Percentiles rank a stretch among this genome's conserved stretches.
These are phyloP conservation scores for Pseudopipra pipra DNA, from an alignment of 2,113 vertebrate species.

Conservation along the genomic window DNA sequence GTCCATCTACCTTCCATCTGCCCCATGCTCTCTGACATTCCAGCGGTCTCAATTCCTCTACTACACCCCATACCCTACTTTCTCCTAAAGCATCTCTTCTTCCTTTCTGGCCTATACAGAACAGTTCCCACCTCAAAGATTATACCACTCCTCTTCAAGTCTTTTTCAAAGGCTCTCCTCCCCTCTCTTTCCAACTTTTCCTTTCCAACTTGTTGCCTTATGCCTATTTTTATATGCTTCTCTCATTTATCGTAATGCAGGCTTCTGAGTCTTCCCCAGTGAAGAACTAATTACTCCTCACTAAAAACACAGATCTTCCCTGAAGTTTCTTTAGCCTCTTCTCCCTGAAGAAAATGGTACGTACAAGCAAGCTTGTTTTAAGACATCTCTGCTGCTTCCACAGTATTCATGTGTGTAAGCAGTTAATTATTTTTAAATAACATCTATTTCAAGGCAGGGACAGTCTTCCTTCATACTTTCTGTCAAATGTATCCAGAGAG, in stretches of 20 bases:
- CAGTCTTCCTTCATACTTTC: neutral
- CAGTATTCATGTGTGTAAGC: neutral
- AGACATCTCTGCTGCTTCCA: neutral
- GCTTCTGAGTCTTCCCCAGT: neutral
- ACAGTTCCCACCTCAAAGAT: neutral
- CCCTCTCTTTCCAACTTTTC: neutral
- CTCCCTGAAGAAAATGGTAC: neutral
- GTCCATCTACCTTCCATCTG: neutral
- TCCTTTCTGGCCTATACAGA: neutral
- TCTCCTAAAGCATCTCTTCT: neutral
- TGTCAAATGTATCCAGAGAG: neutral
- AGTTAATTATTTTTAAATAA: neutral
- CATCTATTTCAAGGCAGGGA: neutral
- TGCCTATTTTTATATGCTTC: neutral
- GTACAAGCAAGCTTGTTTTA: neutral
- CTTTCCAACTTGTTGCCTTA: neutral
- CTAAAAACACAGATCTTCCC: neutral
- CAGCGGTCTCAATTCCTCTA: neutral
- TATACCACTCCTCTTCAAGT: neutral
- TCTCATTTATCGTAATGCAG: neutral
- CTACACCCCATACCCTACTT: neutral
- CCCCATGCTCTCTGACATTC: neutral
- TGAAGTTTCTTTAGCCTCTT: neutral
- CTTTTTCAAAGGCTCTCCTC: neutral
- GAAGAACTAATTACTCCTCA: neutral